These are phyloP conservation scores for Micoletzkya japonica DNA, from an alignment of 2,888 invertebrate genomes.

Conservation along the genomic window DNA sequence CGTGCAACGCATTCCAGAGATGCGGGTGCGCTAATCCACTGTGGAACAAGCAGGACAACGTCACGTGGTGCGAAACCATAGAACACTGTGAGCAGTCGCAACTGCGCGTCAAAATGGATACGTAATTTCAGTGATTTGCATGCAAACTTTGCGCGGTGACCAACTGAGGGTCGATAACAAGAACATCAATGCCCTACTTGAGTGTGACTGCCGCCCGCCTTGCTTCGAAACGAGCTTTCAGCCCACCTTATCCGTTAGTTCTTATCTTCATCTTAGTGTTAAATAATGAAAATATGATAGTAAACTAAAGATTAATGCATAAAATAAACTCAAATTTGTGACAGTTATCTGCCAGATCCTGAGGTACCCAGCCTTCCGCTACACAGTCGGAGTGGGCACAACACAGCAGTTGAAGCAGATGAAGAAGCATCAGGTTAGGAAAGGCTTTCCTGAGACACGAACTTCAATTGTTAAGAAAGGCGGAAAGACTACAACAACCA, in stretches of 20 bases:
- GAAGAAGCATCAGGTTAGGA: constrained; percentile 11
- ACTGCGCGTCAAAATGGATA: background rate
- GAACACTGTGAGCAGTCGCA: background rate
- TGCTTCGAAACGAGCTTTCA: constrained; percentile 22
- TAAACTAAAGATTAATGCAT: too few relatives aligned
- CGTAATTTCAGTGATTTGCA: constrained; percentile 1
- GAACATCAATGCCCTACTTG: background rate
- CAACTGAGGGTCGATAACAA: background rate
- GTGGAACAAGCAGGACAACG: background rate
- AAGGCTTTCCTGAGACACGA: background rate
- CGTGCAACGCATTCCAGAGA: constrained; percentile 1
- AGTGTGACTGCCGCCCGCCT: constrained; percentile 17
- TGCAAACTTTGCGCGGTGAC: background rate
- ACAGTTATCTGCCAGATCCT: too few relatives aligned
- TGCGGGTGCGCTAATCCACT: constrained; percentile 21
- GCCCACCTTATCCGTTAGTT: constrained; percentile 1
- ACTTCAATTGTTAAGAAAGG: background rate
- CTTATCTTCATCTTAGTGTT: background rate
- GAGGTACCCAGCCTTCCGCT: constrained; percentile 10
- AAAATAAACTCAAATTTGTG: too few relatives aligned
- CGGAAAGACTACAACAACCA: background rate
- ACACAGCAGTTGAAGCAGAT: background rate
- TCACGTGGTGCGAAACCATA: background rate
- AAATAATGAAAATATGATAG: background rate
- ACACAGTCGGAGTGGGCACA: constrained; percentile 23